Evolutionary conservation across 2,113 vertebrate species (phyloP).

Genomic region (Malaclemys terrapin): DNA sequence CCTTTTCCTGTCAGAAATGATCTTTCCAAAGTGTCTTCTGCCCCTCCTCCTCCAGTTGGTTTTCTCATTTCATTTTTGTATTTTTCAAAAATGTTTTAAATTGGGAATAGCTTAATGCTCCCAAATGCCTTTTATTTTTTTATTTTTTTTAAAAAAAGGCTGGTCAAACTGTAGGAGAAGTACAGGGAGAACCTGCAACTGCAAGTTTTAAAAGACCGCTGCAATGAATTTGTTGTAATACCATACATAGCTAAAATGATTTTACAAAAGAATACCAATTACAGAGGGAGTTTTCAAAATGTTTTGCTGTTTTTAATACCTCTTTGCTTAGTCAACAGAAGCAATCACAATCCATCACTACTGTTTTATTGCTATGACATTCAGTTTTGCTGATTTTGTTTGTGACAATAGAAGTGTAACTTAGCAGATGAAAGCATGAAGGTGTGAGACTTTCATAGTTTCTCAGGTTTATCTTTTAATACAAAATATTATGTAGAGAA

Average conservation of each 20-base stretch:
- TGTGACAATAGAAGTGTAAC: neutral
- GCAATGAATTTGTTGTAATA: neutral
- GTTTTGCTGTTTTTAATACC: neutral
- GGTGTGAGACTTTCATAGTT: neutral
- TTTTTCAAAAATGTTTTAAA: neutral
- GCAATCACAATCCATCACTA: neutral
- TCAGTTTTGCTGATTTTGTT: neutral
- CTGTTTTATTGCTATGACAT: neutral
- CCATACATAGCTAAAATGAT: neutral
- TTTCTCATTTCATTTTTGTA: neutral
- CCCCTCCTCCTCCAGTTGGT: neutral
- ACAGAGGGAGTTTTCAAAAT: neutral
- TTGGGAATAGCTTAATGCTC: neutral
- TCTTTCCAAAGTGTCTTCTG: neutral
- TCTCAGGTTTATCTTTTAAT: neutral
- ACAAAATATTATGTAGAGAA: neutral
- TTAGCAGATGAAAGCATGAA: neutral
- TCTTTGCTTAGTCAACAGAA: neutral
- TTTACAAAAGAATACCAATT: neutral
- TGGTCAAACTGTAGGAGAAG: neutral
- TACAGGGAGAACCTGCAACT: neutral
- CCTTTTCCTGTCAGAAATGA: neutral
- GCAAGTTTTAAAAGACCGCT: neutral
- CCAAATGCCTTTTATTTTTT: neutral
- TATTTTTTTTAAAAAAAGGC: neutral